A percentile compares a stretch with the other conserved stretches of the same genome.
These are phyloP conservation scores for Dioctria rufipes DNA, from an alignment of 2,888 invertebrate species.

Conservation along the genomic window DNA sequence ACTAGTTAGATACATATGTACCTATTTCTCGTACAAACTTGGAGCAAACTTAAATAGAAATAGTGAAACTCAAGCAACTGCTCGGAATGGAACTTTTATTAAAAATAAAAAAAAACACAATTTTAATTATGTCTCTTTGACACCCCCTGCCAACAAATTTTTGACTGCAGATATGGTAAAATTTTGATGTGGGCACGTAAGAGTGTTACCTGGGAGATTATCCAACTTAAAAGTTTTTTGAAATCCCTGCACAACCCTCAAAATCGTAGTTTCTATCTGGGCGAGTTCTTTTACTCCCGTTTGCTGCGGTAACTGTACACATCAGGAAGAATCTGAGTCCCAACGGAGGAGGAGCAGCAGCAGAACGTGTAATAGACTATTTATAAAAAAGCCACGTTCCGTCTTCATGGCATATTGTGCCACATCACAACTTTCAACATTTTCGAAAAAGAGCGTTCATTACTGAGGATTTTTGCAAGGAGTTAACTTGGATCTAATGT, in stretches of 20 bases:
- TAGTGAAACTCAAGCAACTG: not conserved
- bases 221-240: not conserved
- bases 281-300: not conserved
- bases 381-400: slow-evolving; percentile 18
- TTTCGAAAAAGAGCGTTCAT: slow-evolving; percentile 24
- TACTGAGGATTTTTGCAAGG: slow-evolving; percentile 19
- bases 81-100: not conserved
- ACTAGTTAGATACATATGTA: no score
- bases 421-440: slow-evolving; percentile 1
- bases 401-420: slow-evolving; percentile 15
- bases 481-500: slow-evolving; percentile 30
- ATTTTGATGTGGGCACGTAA: not conserved
- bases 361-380: not conserved
- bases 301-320: not conserved
- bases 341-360: not conserved
- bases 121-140: not conserved
- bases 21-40: not conserved
- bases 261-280: not conserved
- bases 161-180: not conserved
- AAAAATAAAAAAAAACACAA: not conserved
- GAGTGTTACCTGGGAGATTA: not conserved
- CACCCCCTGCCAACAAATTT: not conserved
- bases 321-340: not conserved
- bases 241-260: slow-evolving; percentile 4
- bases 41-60: not conserved